Base-by-base conservation (phyloP, 1,140 invertebrate species). In the Zaprionus davidi region DNA sequence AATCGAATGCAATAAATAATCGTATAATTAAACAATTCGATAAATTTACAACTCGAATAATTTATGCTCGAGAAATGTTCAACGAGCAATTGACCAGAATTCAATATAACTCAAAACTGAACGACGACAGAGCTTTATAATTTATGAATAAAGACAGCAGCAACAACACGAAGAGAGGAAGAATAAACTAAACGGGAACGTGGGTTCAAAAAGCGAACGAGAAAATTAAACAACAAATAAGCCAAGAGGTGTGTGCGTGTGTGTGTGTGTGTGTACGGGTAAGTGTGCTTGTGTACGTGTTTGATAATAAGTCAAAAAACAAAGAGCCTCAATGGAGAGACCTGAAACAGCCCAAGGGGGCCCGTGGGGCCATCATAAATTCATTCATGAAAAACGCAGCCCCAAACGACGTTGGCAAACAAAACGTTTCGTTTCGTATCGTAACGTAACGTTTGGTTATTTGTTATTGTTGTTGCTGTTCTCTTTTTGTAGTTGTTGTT, bases 1-100 rank as follows among this genome's bases (percentile, higher is more conserved):
- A 82, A 79, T 82, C 80, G 78, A 87, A 81, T 88, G 82, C 81
- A 80, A 88, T 88, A 87, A 87, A 87, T 87, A 88, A 83, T 74
- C 74, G 46, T 88, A 72, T 88, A 87, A 83, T 83, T 86, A 77
- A 86, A 67, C 83, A 81, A 83, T 78, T 78, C 44, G 46, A 81
- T 79, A 84, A 88, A 87, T 87, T 81, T 87, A 87, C 84, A 80
- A 71, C 81, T 73, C 67, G 58, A 64, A 69, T 87, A 88, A 87
- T 87, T 88, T 87, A 87, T 87, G 78, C 79, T 76, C 67, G 68
- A 74, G 55, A 60, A 87, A 79, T 78, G 83, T 72, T 71, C 84
- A 64, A 83, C 84, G 79, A 83, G 80, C 81, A 87, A 87, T 87
- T 87, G 84, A 78, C 73, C 78, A 83, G 85, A 64, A 80, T 83